Evolutionary conservation across 2,113 vertebrate species (phyloP), one percentile per base, ranked within the genome.

Genomic region (Oreotrochilus melanogaster): DNA sequence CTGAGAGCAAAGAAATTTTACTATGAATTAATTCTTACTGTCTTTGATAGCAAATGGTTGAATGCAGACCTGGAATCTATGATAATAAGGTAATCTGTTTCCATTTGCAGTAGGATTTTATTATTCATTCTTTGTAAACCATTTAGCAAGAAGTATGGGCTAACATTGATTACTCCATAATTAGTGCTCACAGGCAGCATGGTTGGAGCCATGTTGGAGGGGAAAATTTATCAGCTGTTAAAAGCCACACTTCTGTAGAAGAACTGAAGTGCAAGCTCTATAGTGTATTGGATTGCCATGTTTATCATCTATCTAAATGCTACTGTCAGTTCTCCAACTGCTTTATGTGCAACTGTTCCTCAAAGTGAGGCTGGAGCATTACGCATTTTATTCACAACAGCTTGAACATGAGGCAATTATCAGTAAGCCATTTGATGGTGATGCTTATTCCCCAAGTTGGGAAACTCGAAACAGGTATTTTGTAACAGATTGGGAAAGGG

Each of bases 341-440:
- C 85, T 93, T 96, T 96, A 79, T 94, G 79, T 69, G n/a, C 84
- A 69, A 75, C 82, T 86, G 76, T 80, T 97, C 86, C 72, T 90
- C 78, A 62, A 76, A 88, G 78, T 82, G 71, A 93, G 78, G 71
- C 74, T 71, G 74, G 42, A 91, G 61, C 81, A 87, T 65, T 35
- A n/a, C 35, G 74, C 71, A 53, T 94, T 96, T 95, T 95, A 62
- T 87, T 95, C 2, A 11, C 86, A 95, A 79, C 91, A 92, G 95
- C 75, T 79, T 96, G 96, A 96, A 89, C 61, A 86, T 72, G 84
- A 95, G 91, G 86, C 88, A 84, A 90, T 96, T 96, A 94, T 78
- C 79, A 92, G 47, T 73, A 91, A 95, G 76, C 53, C 28, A 33
- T 86, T 94, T 93, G 65, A 64, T 93, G 81, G 72, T 69, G 81